These are phyloP conservation scores for Drosophila austrosaltans DNA, from an alignment of 2,888 invertebrate species.

Conservation along the genomic window DNA sequence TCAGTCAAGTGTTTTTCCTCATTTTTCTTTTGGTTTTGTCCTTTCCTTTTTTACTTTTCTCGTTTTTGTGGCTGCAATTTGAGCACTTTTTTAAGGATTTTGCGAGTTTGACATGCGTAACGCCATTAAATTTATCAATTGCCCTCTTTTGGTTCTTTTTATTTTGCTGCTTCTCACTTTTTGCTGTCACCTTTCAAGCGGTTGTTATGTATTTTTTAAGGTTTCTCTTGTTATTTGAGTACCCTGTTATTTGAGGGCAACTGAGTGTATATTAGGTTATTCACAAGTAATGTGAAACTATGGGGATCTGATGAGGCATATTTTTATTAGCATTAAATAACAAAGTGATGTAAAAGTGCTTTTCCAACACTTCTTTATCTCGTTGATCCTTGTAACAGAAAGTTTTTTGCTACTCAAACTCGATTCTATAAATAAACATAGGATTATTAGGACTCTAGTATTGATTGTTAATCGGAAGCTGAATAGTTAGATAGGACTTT, in stretches of 20 bases:
- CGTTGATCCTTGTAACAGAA: too few species aligned
- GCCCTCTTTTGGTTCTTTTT: constrained; percentile 39
- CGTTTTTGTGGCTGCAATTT: constrained; percentile 59
- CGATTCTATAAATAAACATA: too few species aligned
- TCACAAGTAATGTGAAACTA: too few species aligned
- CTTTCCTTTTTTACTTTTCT: constrained; percentile 42
- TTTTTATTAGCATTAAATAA: too few species aligned
- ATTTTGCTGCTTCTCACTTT: background rate
- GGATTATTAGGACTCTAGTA: too few species aligned
- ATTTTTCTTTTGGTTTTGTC: constrained; percentile 33
- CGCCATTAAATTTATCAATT: constrained; percentile 80
- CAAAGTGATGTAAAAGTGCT: too few species aligned
- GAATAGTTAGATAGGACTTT: too few species aligned
- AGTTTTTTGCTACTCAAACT: too few species aligned
- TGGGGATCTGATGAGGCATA: too few species aligned
- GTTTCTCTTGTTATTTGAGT: constrained; percentile 36
- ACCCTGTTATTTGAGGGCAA: background rate
- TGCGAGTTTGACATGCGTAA: constrained; percentile 76
- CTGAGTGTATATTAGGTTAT: background rate
- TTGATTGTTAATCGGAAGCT: too few species aligned
- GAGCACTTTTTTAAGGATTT: constrained; percentile 74
- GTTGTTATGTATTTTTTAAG: constrained; percentile 21
- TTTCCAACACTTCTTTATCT: too few species aligned
- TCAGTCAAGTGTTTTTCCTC: constrained; percentile 35
- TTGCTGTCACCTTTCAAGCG: constrained; percentile 16